These are phyloP conservation scores for Thunnus thynnus DNA, from an alignment of 2,113 vertebrate species.

Conservation along the genomic window DNA sequence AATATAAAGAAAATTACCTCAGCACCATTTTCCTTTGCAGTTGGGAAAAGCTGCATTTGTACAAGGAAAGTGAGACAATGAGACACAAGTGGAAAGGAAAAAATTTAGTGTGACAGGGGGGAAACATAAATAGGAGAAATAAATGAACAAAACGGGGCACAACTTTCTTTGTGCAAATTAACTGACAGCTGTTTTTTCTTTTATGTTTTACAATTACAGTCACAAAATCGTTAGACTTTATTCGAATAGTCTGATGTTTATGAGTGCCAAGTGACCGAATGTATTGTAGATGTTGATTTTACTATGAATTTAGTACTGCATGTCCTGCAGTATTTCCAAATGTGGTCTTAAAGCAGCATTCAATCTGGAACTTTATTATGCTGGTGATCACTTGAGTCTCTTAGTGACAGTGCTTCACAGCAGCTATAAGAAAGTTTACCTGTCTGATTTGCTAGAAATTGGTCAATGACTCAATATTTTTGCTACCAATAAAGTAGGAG, in stretches of 20 bases:
- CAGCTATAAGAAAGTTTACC: too few relatives aligned
- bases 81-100: background rate
- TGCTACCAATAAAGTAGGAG: too few relatives aligned
- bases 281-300: background rate
- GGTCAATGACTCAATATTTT: too few relatives aligned
- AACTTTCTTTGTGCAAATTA: background rate
- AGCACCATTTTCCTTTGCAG: constrained; percentile 10
- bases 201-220: background rate
- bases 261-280: background rate
- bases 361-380: too few relatives aligned
- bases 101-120: constrained; percentile 20
- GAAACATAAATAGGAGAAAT: constrained; percentile 36
- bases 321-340: too few relatives aligned
- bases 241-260: background rate
- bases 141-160: constrained; percentile 14
- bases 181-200: background rate
- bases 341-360: too few relatives aligned
- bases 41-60: constrained; percentile 12
- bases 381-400: too few relatives aligned
- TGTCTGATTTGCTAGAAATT: too few relatives aligned
- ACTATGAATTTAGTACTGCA: too few relatives aligned
- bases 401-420: too few relatives aligned
- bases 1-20: constrained; percentile 48
- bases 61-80: constrained; percentile 19
- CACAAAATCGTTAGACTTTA: background rate